phyloP scores from a whole-genome alignment of 2,888 invertebrate species.

The Abscondita cerata region DNA sequence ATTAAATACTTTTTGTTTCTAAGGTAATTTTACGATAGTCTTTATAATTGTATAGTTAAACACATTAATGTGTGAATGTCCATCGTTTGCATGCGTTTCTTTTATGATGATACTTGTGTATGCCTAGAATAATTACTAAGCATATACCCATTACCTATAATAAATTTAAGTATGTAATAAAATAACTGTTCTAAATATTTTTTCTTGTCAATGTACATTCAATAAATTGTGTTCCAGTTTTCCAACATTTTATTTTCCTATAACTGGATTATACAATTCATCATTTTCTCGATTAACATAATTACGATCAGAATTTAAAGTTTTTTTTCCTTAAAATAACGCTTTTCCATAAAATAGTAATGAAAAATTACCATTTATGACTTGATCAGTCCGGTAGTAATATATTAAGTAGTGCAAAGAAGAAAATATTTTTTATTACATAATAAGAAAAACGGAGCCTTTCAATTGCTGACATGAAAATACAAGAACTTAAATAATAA shows the following conservation, averaged over 20 bases:
- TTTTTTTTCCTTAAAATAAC: constrained; percentile 14
- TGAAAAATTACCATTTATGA: constrained; percentile 54
- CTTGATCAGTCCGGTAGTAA: constrained; percentile 51
- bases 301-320: constrained; percentile 9
- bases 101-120: constrained; percentile 31
- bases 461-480: constrained; percentile 59
- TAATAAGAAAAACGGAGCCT: constrained; percentile 56
- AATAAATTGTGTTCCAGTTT: constrained; percentile 37
- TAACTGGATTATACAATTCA: not conserved
- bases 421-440: constrained; percentile 56
- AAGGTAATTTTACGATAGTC: constrained; percentile 20
- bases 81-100: constrained; percentile 27
- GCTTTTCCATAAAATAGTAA: constrained; percentile 28
- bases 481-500: constrained; percentile 60
- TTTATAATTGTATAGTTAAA: constrained; percentile 19
- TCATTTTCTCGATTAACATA: not conserved
- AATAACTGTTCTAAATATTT: constrained; percentile 40
- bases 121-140: constrained; percentile 36
- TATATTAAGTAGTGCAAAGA: constrained; percentile 48
- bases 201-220: constrained; percentile 49
- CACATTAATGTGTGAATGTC: constrained; percentile 25
- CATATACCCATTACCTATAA: constrained; percentile 37
- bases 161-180: constrained; percentile 41
- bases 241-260: constrained; percentile 8
- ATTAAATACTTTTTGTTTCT: constrained; percentile 37